Conservation (phyloP, 2,888 invertebrate species). For the Latrodectus elegans region DNA sequence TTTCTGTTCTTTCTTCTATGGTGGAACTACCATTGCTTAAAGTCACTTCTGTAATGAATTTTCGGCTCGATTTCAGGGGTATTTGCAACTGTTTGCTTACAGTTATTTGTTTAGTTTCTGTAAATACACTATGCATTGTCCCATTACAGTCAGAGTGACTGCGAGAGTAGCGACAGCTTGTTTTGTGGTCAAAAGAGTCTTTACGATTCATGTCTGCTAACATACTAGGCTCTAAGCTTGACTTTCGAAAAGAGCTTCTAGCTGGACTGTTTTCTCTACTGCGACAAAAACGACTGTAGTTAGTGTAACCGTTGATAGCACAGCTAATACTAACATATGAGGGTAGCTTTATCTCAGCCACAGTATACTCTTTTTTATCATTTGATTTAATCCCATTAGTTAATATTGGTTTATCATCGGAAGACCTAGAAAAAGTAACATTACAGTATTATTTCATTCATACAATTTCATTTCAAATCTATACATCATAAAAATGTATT, state of each 20-base stretch:
- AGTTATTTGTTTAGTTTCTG: slow-evolving; percentile 55
- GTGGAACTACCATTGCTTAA: slow-evolving; percentile 11
- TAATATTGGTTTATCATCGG: slow-evolving; percentile 12
- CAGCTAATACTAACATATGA: slow-evolving; percentile 92
- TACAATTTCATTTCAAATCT: too few species aligned
- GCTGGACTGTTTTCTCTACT: slow-evolving; percentile 76
- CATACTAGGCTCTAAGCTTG: slow-evolving; percentile 53
- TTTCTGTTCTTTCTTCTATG: slow-evolving; percentile 10
- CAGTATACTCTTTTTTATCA: slow-evolving; percentile 45
- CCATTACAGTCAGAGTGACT: slow-evolving; percentile 60
- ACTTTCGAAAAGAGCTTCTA: slow-evolving; percentile 70
- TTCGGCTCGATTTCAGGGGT: slow-evolving; percentile 45
- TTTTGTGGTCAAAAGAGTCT: slow-evolving; percentile 5
- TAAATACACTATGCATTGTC: slow-evolving; percentile 50
- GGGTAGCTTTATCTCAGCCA: slow-evolving; percentile 76
- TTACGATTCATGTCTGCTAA: slow-evolving; percentile 37
- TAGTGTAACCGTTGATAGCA: slow-evolving; percentile 92
- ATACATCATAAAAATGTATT: too few species aligned
- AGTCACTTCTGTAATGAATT: slow-evolving; percentile 51
- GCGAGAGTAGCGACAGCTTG: slow-evolving; percentile 35
- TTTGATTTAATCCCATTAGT: slow-evolving; percentile 24
- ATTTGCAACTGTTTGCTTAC: slow-evolving; percentile 63
- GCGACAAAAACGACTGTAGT: slow-evolving; percentile 86
- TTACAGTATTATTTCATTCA: too few species aligned
- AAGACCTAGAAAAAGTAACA: neutral